Conservation (phyloP, 1,140 invertebrate species). For the Anastatus disparis region DNA sequence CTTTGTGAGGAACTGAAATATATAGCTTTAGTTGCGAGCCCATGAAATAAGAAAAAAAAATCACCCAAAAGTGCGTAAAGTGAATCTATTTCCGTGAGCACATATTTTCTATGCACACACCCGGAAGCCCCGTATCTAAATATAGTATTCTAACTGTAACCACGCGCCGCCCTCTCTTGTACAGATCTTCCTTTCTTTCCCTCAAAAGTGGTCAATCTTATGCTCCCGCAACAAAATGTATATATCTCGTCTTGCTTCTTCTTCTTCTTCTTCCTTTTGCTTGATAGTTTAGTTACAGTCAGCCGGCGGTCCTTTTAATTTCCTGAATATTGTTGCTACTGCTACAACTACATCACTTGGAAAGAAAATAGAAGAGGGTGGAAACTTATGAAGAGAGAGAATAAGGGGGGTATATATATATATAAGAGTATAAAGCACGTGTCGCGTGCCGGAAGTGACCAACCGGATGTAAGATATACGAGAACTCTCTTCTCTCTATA, state of each 20-base stretch:
- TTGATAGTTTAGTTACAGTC: not conserved
- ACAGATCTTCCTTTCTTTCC: not conserved
- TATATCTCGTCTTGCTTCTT: not conserved
- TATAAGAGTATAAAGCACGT: too few relatives aligned
- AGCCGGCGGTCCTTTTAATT: not conserved
- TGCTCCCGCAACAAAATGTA: not conserved
- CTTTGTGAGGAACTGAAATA: not conserved
- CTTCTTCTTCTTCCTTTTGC: not conserved
- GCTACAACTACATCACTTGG: too few relatives aligned
- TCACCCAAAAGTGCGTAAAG: slow-evolving; percentile 3
- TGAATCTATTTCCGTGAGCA: slow-evolving; percentile 23
- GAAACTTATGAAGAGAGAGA: slow-evolving; percentile 19
- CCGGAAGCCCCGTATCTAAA: slow-evolving; percentile 25
- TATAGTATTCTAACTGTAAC: not conserved
- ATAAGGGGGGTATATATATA: slow-evolving; percentile 43
- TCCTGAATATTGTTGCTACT: not conserved
- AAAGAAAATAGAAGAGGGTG: slow-evolving; percentile 5
- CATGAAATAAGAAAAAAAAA: not conserved
- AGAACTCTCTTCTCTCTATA: slow-evolving; percentile 59
- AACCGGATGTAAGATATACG: slow-evolving; percentile 66
- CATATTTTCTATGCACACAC: not conserved
- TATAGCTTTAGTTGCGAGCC: not conserved
- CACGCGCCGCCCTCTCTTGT: not conserved
- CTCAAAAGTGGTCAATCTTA: slow-evolving; percentile 7
- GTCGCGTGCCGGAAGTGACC: slow-evolving; percentile 67